phyloP scores from a whole-genome alignment of 2,797 vertebrate genomes.

The Melanotaenia boesemani region DNA sequence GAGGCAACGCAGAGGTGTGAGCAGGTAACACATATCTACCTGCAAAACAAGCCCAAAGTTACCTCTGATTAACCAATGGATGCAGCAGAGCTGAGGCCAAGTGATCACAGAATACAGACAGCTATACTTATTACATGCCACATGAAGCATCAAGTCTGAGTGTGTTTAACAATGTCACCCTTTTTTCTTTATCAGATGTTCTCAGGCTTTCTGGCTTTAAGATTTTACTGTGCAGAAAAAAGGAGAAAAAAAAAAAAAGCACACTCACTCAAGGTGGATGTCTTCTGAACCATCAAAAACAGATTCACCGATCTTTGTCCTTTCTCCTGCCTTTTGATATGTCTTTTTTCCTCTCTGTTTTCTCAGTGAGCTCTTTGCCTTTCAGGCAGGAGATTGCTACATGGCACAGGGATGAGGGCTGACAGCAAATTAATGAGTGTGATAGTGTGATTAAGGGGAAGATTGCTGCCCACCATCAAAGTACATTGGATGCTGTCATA shows the following conservation, averaged over 20 bases:
- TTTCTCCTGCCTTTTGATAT: conserved; percentile 35
- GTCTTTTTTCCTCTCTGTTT: conserved; percentile 68
- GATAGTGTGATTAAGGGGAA: conserved; percentile 82
- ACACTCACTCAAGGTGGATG: conserved; percentile 35
- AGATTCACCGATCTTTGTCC: conserved; percentile 35
- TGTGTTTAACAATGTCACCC: conserved; percentile 10
- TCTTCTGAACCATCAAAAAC: conserved; percentile 60
- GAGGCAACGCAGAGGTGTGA: conserved; percentile 46
- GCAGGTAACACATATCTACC: conserved; percentile 40
- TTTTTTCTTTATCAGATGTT: conserved; percentile 41
- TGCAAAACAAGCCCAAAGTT: conserved; percentile 56
- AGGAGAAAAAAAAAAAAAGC: conserved; percentile 16
- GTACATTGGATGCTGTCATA: conserved; percentile 77
- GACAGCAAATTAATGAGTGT: conserved; percentile 86
- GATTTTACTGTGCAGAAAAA: conserved; percentile 8
- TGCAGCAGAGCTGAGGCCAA: conserved; percentile 43
- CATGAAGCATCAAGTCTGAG: conserved; percentile 40
- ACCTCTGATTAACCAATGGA: conserved; percentile 65
- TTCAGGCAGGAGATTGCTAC: conserved; percentile 77
- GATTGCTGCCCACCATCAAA: conserved; percentile 81
- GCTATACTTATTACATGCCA: conserved; percentile 45
- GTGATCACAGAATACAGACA: conserved; percentile 57
- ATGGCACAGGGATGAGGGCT: conserved; percentile 74
- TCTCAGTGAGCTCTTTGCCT: conserved; percentile 73
- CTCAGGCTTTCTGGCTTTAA: conserved; percentile 35